Base-by-base conservation (phyloP, 2,888 invertebrate species). In the Cryptocephalus moraei region DNA sequence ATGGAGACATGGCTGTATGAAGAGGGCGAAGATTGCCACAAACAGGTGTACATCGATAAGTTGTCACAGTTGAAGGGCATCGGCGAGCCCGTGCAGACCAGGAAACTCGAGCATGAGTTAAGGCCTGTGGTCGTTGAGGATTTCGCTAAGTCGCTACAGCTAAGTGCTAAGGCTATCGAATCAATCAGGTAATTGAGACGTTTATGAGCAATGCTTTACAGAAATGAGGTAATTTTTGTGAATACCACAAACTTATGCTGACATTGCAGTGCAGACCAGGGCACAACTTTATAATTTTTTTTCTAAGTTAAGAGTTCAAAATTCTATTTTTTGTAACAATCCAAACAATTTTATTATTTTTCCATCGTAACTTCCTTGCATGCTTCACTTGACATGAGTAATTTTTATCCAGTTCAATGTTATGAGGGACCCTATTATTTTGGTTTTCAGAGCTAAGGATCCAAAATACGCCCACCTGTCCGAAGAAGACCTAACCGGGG, bases 1-100 rank as follows among this genome's bases (percentile, higher is more conserved):
- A 86, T 93, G 59, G 97, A 97, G 71, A 85, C 88, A 66, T 99
- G 99, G 99, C 75, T 99, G 12, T 99, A 99, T 64, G 96, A 95
- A 62, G 89, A 89, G 49, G 99, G 99, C 4, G 95, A 95, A 69
- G 91, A 96, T 64, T 91, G 94, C 67, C 84, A 85, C 56, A 60
- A 57, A 49, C 81, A 85, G 63, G 75, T 83, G 33, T 84, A 84
- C 65, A 76, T 77, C 51, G 79, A 78, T 58, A 82, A 81, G 62
- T 64, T 84, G 50, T 63, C 72, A 1, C 77, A 77, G 48, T 67
- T 83, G 56, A 76, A 86, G 75, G 78, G 80, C 52, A 78, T 84
- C 69, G 95, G 95, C 9, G 91, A 94, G 65, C 93, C 95, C 0
- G 88, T 96, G 47, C 87, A 87, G 62, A 82, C 82, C 55, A 80